These are phyloP conservation scores for Drosophila maculinotata DNA, from an alignment of 2,888 invertebrate genomes.

Conservation along the genomic window DNA sequence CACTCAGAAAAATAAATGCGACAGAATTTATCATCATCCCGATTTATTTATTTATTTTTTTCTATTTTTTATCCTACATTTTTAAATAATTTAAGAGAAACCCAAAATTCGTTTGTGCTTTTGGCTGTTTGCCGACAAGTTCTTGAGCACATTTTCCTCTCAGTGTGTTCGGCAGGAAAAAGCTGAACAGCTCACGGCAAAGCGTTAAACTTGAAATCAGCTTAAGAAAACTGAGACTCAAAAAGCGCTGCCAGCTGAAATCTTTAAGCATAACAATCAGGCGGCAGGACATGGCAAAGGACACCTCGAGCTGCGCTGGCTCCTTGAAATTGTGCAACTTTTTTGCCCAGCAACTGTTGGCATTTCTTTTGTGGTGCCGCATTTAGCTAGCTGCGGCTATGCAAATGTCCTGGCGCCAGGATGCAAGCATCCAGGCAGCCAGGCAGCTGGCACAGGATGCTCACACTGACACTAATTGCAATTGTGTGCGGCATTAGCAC, in stretches of 20 bases:
- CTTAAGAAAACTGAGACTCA: constrained; percentile 60
- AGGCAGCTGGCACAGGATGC: constrained; percentile 31
- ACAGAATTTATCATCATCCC: no score
- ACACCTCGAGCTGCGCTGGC: background rate
- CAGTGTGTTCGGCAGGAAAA: constrained; percentile 1
- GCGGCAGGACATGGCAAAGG: constrained; percentile 3
- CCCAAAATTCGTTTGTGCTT: no score
- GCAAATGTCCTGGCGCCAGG: constrained; percentile 58
- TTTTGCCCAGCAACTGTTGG: constrained; percentile 27
- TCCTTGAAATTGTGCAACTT: constrained; percentile 24
- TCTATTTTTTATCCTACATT: no score
- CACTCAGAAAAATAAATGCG: background rate
- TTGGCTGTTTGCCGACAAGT: no score
- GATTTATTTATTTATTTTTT: no score
- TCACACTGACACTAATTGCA: constrained; percentile 77
- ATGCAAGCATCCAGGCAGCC: background rate
- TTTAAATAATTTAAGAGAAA: no score
- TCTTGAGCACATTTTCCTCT: background rate
- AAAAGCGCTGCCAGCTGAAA: constrained; percentile 30
- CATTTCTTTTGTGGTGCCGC: constrained; percentile 65
- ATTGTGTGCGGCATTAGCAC: constrained; percentile 78
- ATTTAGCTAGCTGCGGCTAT: constrained; percentile 33
- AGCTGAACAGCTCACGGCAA: constrained; percentile 25
- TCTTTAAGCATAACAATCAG: constrained; percentile 44
- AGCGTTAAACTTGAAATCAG: constrained; percentile 66